Evolutionary conservation across 1,140 invertebrate genomes (phyloP).

Genomic region (Dreissena polymorpha): DNA sequence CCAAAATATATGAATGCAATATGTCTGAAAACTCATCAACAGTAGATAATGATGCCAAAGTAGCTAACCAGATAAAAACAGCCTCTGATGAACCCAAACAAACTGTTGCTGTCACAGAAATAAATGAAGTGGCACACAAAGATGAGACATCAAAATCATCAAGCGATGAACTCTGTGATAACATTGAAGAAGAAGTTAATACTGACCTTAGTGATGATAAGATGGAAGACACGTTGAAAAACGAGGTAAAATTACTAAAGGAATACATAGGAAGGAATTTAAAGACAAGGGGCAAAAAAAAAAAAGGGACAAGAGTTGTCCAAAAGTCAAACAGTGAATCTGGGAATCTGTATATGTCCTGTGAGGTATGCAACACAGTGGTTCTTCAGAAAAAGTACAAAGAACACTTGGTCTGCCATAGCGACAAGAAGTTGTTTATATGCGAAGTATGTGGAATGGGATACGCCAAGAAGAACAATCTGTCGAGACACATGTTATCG

Average conservation of each 20-base stretch:
- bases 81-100: too few species aligned
- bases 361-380: constrained; percentile 1
- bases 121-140: too few species aligned
- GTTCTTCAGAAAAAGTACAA: background rate
- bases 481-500: background rate
- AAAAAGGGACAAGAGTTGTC: background rate
- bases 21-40: background rate
- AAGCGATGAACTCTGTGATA: background rate
- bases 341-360: background rate
- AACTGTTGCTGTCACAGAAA: too few species aligned
- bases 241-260: background rate
- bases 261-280: background rate
- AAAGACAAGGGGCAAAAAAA: background rate
- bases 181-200: background rate
- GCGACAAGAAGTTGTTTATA: background rate
- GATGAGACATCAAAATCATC: background rate
- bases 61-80: too few species aligned
- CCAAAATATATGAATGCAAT: background rate
- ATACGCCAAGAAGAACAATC: background rate
- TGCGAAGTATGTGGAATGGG: background rate
- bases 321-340: background rate
- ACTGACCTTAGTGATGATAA: background rate
- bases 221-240: background rate
- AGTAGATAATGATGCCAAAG: too few species aligned
- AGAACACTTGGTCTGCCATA: background rate